Evolutionary conservation across 2,797 vertebrate species (phyloP), one percentile per base, ranked within the genome.

Genomic region (Karalla daura): DNA sequence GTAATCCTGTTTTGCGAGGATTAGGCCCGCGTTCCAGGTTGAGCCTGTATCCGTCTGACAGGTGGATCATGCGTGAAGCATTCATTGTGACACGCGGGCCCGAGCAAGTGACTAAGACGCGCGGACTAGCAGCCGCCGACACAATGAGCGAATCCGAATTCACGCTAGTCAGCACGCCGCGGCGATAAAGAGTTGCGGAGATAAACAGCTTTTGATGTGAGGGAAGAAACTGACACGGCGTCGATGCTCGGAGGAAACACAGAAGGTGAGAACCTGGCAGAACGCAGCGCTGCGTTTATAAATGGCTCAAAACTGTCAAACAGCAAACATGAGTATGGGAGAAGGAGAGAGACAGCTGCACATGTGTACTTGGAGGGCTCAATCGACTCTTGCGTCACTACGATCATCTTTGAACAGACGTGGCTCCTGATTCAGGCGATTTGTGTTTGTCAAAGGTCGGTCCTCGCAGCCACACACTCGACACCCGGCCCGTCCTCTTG

Each of bases 1-100:
- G 24, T 86, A 86, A 89, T 90, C 85, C 80, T 65, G 69, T 82
- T 87, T 70, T 46, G 55, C 41, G 62, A 72, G 78, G 80, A 85
- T 84, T 85, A 88, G 70, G 54, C 67, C 79, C 39, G 56, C 30
- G 74, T 14, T n/a, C 62, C 81, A 77, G 80, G 78, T 80, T 80
- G 69, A 78, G 82, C 59, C 76, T 77, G 76, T 70, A 64, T 86
- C 67, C 69, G 63, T 76, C 74, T 87, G 81, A 88, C 81, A 86
- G 84, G 81, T 80, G 75, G 70, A 84, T 88, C 78, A 70, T 51
- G 72, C 65, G 76, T 69, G 75, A 78, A 76, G 74, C 71, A 85
- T 87, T 78, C 67, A 70, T 70, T 85, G 32, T 84, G 78, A 87
- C 80, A 73, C 68, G 66, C 64, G 50, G 69, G 53, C 51, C 44